Conservation (phyloP, 2,113 vertebrate species). For the Tautogolabrus adspersus region DNA sequence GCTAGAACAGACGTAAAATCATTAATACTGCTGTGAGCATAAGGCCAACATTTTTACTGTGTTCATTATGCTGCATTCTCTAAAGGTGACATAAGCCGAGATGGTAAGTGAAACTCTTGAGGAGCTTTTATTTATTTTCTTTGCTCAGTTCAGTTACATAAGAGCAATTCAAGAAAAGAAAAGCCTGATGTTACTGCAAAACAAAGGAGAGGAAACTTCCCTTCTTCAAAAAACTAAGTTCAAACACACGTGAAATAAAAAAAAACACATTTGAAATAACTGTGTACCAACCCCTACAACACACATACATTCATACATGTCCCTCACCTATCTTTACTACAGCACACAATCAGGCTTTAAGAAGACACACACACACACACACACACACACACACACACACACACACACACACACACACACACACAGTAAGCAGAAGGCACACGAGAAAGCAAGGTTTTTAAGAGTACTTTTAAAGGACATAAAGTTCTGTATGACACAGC, state of each 20-base stretch:
- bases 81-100: conserved; percentile 31
- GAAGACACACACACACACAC: neutral
- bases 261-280: neutral
- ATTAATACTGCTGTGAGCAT: conserved; percentile 27
- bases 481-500: conserved; percentile 16
- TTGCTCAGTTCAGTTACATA: neutral
- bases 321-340: neutral
- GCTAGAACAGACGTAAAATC: conserved; percentile 30
- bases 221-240: no score
- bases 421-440: neutral
- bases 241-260: neutral
- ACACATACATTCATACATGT: no score
- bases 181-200: neutral
- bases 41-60: conserved; percentile 23
- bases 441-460: neutral
- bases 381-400: neutral
- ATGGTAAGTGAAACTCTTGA: conserved; percentile 6
- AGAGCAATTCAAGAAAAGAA: neutral
- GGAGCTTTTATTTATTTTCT: conserved; percentile 11
- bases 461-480: neutral
- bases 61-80: conserved; percentile 42
- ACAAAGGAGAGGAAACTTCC: neutral
- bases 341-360: neutral
- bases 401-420: neutral
- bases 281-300: no score